Conservation (phyloP, 1,140 invertebrate genomes). For the Drosophila pachea region DNA sequence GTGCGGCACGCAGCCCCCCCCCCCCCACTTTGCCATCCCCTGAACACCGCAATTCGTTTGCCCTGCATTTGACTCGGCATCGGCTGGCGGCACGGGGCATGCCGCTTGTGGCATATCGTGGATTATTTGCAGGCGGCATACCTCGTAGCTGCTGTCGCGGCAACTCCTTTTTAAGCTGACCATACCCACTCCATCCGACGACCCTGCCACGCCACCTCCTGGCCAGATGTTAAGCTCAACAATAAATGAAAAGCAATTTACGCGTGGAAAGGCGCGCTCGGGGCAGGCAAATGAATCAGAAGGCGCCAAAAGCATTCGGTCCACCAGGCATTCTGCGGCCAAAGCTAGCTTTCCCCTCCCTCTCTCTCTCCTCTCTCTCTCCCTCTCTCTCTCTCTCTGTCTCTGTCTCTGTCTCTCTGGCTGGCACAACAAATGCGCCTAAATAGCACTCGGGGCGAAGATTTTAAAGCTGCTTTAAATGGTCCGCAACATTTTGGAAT, state of each 20-base stretch:
- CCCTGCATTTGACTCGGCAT: too few relatives aligned
- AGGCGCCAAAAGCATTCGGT: constrained; percentile 48
- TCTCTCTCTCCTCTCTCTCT: too few relatives aligned
- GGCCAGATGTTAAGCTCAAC: background rate
- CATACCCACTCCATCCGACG: too few relatives aligned
- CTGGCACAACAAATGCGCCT: constrained; percentile 8
- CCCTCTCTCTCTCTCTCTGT: background rate
- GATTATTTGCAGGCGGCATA: too few relatives aligned
- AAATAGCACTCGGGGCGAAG: background rate
- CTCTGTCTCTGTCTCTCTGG: background rate
- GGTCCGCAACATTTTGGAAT: constrained; percentile 66
- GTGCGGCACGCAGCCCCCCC: too few relatives aligned
- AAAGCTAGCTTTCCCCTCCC: too few relatives aligned
- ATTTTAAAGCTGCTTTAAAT: constrained; percentile 57
- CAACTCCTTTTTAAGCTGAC: constrained; percentile 11
- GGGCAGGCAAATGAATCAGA: constrained; percentile 45
- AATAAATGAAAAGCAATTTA: constrained; percentile 72
- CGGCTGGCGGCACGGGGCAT: too few relatives aligned
- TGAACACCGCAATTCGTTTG: too few relatives aligned
- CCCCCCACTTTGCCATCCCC: too few relatives aligned
- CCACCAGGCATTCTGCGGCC: too few relatives aligned
- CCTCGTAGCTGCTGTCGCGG: too few relatives aligned
- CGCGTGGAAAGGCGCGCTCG: constrained; percentile 35
- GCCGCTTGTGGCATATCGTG: too few relatives aligned
- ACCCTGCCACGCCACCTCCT: constrained; percentile 1